Evolutionary conservation across 1,140 invertebrate genomes (phyloP).

Genomic region (Araneus ventricosus): DNA sequence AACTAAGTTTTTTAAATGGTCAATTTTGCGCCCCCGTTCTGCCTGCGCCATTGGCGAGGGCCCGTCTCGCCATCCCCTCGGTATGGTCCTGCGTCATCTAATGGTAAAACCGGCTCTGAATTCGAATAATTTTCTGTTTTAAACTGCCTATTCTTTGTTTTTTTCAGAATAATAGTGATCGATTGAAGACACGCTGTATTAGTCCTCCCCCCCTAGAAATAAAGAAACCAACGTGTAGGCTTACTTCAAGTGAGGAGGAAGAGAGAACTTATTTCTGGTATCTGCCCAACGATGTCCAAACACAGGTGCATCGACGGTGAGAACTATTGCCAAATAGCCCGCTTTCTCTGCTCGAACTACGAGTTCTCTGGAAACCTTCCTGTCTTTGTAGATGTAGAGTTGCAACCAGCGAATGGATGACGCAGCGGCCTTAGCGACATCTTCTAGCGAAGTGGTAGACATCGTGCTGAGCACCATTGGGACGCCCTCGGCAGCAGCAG

Average conservation of each 20-base stretch:
- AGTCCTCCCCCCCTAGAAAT: no score
- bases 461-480: conserved; percentile 93
- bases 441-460: conserved; percentile 92
- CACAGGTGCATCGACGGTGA: conserved; percentile 94
- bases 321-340: conserved; percentile 91
- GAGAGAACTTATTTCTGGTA: conserved; percentile 89
- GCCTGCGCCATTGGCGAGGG: no score
- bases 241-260: conserved; percentile 90
- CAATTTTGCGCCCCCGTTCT: no score
- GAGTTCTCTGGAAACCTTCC: conserved; percentile 87
- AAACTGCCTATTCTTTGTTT: no score
- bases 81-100: no score
- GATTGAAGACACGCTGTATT: no score
- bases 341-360: conserved; percentile 89
- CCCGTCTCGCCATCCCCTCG: no score
- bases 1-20: no score
- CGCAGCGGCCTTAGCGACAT: conserved; percentile 89
- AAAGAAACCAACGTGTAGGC: no score
- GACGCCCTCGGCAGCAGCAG: conserved; percentile 86
- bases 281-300: conserved; percentile 91
- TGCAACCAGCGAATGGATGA: conserved; percentile 92
- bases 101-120: no score
- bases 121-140: no score
- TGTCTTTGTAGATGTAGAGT: conserved; percentile 92
- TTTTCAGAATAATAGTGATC: no score